Base-by-base conservation (phyloP, 2,797 vertebrate species). In the Microcaecilia unicolor region DNA sequence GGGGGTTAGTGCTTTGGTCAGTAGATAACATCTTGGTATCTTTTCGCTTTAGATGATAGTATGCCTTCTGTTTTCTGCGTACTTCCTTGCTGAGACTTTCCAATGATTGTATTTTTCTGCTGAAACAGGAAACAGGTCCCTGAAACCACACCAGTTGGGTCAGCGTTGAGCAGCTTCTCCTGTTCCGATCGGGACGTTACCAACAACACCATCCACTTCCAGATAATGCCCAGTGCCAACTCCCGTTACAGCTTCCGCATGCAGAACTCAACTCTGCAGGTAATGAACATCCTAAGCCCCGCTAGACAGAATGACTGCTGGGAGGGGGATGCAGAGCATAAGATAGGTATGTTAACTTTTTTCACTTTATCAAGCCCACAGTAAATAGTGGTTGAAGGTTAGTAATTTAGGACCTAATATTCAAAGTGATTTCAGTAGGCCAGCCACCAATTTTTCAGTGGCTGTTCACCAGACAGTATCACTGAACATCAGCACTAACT, bases 101-200 rank as follows among this genome's bases (percentile, higher is more conserved):
- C n/a, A n/a, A n/a, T n/a, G n/a, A n/a, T 11, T 24, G 17, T 17
- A 9, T 22, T 22, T 6, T 13, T 22, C 18, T 16, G n/a, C 8
- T 14, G 23, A n/a, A 15, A 3, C 35, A 86, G 83, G 31, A 50
- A 54, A 8, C 55, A 68, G 35, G 47, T 84, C 22, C 35, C 67
- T 0, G 76, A 86, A 53, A 74, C 48, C 0, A 3, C 13, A 5
- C 32, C 46, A 1, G 31, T 53, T 0, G 72, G 75, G 18, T 33
- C 13, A 1, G 18, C 22, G 2, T 39, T 86, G 30, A 18, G 23
- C n/a, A 37, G 41, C 3, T 37, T 85, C 34, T 35, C 21, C 5
- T 85, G 83, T 27, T 18, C 15, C 0, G 37, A 61, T 29, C 56
- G 52, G 0, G 26, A 64, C 2, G 25, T 41, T 6, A 4, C 28